Evolutionary conservation across 2,113 vertebrate genomes (phyloP).

Genomic region (Helogale parvula): DNA sequence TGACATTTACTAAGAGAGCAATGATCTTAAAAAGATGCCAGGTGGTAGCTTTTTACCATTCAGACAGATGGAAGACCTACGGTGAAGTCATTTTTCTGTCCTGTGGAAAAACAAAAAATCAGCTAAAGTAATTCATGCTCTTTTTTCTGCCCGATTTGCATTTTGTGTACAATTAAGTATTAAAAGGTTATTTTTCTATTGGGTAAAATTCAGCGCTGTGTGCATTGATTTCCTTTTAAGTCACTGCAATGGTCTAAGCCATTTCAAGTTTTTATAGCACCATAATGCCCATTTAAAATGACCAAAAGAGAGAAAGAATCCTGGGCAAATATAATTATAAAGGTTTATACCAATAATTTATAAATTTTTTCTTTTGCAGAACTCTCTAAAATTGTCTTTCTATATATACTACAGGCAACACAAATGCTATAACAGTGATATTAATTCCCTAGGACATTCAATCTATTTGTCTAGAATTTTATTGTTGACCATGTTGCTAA

Average conservation of each 20-base stretch:
- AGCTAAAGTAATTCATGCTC: background rate
- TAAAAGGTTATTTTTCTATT: constrained; percentile 64
- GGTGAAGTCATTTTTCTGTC: background rate
- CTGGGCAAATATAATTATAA: constrained; percentile 61
- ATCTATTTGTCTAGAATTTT: constrained; percentile 62
- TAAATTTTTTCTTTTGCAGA: constrained; percentile 63
- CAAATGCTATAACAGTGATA: constrained; percentile 42
- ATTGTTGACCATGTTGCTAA: constrained; percentile 51
- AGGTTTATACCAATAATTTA: constrained; percentile 51
- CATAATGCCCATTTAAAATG: constrained; percentile 61
- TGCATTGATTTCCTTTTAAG: constrained; percentile 64
- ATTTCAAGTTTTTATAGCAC: constrained; percentile 69
- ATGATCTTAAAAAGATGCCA: background rate
- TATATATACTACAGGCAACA: background rate
- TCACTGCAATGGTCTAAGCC: constrained; percentile 53
- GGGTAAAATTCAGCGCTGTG: constrained; percentile 58
- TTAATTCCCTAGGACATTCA: constrained; percentile 63
- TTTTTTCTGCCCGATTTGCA: background rate
- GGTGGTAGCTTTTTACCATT: background rate
- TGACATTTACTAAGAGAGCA: background rate
- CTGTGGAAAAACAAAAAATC: constrained; percentile 20
- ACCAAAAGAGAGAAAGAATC: constrained; percentile 42
- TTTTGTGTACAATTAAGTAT: constrained; percentile 57
- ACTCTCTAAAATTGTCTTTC: constrained; percentile 46
- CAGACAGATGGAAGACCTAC: constrained; percentile 36